Evolutionary conservation across 2,797 vertebrate genomes (phyloP), one percentile per base, ranked within the genome.

Genomic region (Corythornis leucogaster): DNA sequence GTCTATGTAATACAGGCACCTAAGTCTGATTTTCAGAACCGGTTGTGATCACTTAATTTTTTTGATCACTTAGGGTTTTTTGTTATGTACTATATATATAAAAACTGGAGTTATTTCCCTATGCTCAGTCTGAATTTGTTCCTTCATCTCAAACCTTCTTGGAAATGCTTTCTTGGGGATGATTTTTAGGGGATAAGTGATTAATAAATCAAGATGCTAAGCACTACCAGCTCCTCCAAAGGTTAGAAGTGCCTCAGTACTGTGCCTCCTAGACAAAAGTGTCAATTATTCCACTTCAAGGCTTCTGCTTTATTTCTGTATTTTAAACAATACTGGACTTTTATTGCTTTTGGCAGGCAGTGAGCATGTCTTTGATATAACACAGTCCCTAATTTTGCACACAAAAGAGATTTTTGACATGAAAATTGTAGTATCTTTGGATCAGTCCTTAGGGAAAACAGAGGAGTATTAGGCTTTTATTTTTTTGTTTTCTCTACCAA

Each of bases 291-390:
- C n/a, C 45, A 40, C 28, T 51, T 87, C 59, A 76, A 59, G 74
- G 8, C 24, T 68, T 92, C 86, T 94, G 88, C 53, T 93, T 85
- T 92, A 80, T 96, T 93, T 93, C 82, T 83, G 20, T 54, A 16
- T 71, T 88, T 90, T 93, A 92, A 96, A 92, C 81, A 92, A 90
- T 86, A 31, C 22, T 75, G 26, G 70, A 77, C 58, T 96, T 95
- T 91, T 94, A 96, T 91, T 93, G 77, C 67, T 93, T 87, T 91
- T 95, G 89, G 91, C 78, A 0, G 95, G 33, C 31, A 76, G 22
- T 59, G 57, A 75, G 53, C 75, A 85, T 61, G 35, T 75, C 80
- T 95, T 90, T 96, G 92, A 95, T 93, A 87, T 43, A 95, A 88
- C 51, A 66, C 92, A 96, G 93, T 69, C 70, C 48, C 33, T 86